Evolutionary conservation across 2,888 invertebrate species (phyloP), one percentile per base, ranked within the genome.

Genomic region (Iselma pallidipennis): DNA sequence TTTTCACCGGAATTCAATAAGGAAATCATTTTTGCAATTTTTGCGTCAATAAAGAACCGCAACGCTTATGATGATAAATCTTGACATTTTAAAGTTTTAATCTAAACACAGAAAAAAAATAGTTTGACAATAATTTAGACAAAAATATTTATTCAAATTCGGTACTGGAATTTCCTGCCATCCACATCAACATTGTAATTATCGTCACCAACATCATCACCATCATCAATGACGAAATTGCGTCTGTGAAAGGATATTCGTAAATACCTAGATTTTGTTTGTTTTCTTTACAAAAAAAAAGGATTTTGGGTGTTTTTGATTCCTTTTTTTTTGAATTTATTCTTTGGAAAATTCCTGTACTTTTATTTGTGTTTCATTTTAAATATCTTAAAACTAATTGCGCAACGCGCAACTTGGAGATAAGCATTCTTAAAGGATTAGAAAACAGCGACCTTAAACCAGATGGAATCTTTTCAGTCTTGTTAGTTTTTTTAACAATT

Each of bases 11-110:
- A 49, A 26, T 23, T 55, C 19, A 19, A 57, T 45, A 51, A 51
- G 57, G 51, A 57, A 42, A 45, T 52, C 21, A 57, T 53, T 33
- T 33, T 52, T 29, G 12, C 10, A n/a, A 21, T 23, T n/a, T 25
- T 33, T 33, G 28, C 53, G 53, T 21, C 55, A 51, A 37, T 57
- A 26, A 51, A 42, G 49, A 37, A 59, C 59, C 49, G 28, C 51
- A 56, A 37, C 45, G 14, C 45, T 48, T 49, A 49, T 48, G 42
- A 49, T 21, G 29, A 45, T 55, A 9, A 49, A 42, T 48, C 49
- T 21, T 21, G 29, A 49, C 49, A 56, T 49, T 49, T 49, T 29
- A 16, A 56, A 31, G 26, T 42, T 21, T 31, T 21, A n/a, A n/a
- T n/a, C n/a, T n/a, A n/a, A n/a, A n/a, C n/a, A n/a, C 10, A 14